These are phyloP conservation scores for Glossophaga mutica DNA, from an alignment of 2,797 vertebrate genomes.

Conservation along the genomic window DNA sequence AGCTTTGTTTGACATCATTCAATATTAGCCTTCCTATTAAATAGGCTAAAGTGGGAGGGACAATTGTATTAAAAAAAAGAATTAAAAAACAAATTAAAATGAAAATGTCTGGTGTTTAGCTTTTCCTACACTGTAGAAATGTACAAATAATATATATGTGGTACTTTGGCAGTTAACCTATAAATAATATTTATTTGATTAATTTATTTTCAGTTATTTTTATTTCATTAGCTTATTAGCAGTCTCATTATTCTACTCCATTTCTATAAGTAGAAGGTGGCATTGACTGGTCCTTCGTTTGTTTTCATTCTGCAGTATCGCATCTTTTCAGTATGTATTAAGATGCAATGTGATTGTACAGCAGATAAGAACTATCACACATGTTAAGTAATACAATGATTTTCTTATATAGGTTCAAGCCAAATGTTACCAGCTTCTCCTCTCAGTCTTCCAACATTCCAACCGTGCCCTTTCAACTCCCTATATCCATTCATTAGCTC, in stretches of 20 bases:
- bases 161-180: background rate
- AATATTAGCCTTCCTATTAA: background rate
- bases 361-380: slow-evolving; percentile 43
- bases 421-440: slow-evolving; percentile 95
- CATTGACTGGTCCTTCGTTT: background rate
- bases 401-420: slow-evolving; percentile 90
- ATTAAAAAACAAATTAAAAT: slow-evolving; percentile 15
- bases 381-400: slow-evolving; percentile 60
- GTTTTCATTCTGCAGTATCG: background rate
- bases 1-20: slow-evolving; percentile 21
- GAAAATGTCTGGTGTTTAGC: background rate
- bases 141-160: background rate
- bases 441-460: slow-evolving; percentile 97
- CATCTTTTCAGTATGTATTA: slow-evolving; percentile 1
- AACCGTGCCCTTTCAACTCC: slow-evolving; percentile 94
- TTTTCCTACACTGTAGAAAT: background rate
- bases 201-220: slow-evolving; percentile 12
- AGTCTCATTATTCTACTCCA: slow-evolving; percentile 23
- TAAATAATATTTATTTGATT: background rate
- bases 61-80: background rate
- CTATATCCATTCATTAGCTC: slow-evolving; percentile 96
- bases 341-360: slow-evolving; percentile 43
- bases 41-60: background rate
- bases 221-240: slow-evolving; percentile 9
- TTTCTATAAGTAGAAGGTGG: background rate